These are phyloP conservation scores for Arctocebus calabarensis DNA, from an alignment of 2,797 vertebrate genomes.

Conservation along the genomic window DNA sequence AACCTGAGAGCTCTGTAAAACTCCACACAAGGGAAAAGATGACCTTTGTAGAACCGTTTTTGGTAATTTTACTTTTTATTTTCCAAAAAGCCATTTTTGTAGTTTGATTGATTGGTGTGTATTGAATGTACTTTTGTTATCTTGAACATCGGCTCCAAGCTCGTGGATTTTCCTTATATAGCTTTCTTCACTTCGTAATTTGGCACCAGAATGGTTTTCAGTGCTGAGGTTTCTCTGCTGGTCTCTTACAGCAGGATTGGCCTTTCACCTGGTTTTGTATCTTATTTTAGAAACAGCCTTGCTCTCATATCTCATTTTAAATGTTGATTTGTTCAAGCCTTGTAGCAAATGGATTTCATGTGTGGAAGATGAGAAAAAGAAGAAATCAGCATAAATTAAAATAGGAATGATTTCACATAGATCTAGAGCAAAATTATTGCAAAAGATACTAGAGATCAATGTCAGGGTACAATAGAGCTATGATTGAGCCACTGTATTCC, in stretches of 20 bases:
- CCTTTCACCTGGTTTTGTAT: conserved; percentile 72
- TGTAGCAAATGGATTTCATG: conserved; percentile 44
- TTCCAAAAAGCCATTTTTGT: conserved; percentile 59
- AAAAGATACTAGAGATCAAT: conserved; percentile 19
- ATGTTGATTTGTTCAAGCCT: conserved; percentile 33
- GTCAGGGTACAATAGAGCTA: background rate
- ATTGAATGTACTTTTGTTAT: conserved; percentile 73
- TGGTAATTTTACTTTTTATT: conserved; percentile 52
- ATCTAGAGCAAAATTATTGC: conserved; percentile 41
- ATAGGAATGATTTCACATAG: background rate
- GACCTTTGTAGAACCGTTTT: conserved; percentile 18
- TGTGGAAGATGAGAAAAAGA: conserved; percentile 48
- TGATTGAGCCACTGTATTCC: background rate
- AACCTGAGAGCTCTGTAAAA: conserved; percentile 31
- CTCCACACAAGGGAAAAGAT: background rate
- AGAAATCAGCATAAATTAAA: conserved; percentile 53
- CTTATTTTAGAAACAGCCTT: conserved; percentile 78
- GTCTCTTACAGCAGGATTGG: conserved; percentile 38
- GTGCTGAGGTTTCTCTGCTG: conserved; percentile 59
- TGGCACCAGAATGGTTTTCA: conserved; percentile 61
- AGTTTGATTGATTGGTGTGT: conserved; percentile 34
- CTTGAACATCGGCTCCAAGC: conserved; percentile 58
- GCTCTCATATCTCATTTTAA: conserved; percentile 70
- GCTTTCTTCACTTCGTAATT: conserved; percentile 40
- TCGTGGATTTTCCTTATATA: conserved; percentile 65